phyloP scores from a whole-genome alignment of 2,113 vertebrate species.

The Lipophrys pholis region DNA sequence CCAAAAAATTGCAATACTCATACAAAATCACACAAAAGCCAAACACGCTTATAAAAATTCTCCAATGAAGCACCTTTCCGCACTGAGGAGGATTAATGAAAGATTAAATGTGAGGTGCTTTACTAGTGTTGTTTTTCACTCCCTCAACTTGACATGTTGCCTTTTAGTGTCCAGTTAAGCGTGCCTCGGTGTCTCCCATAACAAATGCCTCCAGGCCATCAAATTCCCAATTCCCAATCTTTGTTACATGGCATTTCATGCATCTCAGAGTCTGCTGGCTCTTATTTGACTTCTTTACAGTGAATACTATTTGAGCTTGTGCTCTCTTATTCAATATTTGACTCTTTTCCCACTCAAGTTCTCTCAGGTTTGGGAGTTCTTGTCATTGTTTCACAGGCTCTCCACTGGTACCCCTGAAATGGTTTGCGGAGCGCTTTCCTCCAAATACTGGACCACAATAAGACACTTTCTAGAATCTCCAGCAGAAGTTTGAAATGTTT shows the following conservation, averaged over 20 bases:
- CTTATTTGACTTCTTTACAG: constrained; percentile 32
- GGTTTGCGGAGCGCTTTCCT: too few relatives aligned
- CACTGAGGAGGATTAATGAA: constrained; percentile 15
- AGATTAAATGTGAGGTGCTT: constrained; percentile 9
- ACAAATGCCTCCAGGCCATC: constrained; percentile 45
- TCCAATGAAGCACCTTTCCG: neutral
- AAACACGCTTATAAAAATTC: neutral
- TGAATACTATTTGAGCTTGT: neutral
- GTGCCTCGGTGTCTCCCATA: constrained; percentile 22
- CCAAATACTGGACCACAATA: too few relatives aligned
- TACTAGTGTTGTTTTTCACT: constrained; percentile 27
- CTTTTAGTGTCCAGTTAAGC: constrained; percentile 31
- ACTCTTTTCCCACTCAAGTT: neutral
- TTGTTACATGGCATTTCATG: constrained; percentile 42
- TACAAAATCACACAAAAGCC: too few relatives aligned
- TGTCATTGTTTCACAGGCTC: neutral
- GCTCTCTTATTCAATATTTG: constrained; percentile 1
- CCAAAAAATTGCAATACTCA: too few relatives aligned
- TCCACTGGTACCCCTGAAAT: too few relatives aligned
- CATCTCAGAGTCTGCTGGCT: constrained; percentile 19
- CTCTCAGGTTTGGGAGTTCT: too few relatives aligned
- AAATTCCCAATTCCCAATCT: constrained; percentile 53
- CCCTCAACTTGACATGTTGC: constrained; percentile 11
- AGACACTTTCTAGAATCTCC: too few relatives aligned
- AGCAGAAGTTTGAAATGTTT: too few relatives aligned